Conservation (phyloP, 2,113 vertebrate species). For the Leucoraja erinaceus region DNA sequence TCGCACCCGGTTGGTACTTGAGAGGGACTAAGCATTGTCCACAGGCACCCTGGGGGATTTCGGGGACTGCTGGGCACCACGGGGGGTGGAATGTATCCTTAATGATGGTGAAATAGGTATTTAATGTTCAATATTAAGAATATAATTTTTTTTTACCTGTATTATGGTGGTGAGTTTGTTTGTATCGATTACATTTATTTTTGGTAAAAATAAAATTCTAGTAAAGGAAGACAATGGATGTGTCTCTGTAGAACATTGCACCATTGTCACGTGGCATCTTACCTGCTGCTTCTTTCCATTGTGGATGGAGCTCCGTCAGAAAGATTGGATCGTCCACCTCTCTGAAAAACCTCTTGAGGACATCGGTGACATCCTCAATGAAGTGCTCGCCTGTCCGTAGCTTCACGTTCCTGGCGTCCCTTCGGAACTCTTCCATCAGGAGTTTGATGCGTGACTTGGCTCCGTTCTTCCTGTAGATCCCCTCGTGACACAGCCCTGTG, state of each 20-base stretch:
- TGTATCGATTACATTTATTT: no score
- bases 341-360: conserved; percentile 92
- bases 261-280: conserved; percentile 43
- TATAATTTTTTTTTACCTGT: no score
- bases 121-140: no score
- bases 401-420: conserved; percentile 86
- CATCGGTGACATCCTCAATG: conserved; percentile 91
- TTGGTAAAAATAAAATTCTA: not conserved
- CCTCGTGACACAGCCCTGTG: conserved; percentile 54
- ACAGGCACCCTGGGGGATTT: no score
- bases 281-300: conserved; percentile 90
- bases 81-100: no score
- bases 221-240: no score
- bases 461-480: conserved; percentile 91
- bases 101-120: no score
- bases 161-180: no score
- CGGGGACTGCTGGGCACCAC: no score
- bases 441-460: conserved; percentile 85
- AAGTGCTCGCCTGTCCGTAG: conserved; percentile 89
- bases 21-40: no score
- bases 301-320: conserved; percentile 75
- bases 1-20: no score
- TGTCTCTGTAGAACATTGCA: no score
- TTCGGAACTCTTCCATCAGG: conserved; percentile 90
- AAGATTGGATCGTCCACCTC: conserved; percentile 89